Evolutionary conservation across 2,888 invertebrate species (phyloP).

Genomic region (Hemicrepidius hirtus): DNA sequence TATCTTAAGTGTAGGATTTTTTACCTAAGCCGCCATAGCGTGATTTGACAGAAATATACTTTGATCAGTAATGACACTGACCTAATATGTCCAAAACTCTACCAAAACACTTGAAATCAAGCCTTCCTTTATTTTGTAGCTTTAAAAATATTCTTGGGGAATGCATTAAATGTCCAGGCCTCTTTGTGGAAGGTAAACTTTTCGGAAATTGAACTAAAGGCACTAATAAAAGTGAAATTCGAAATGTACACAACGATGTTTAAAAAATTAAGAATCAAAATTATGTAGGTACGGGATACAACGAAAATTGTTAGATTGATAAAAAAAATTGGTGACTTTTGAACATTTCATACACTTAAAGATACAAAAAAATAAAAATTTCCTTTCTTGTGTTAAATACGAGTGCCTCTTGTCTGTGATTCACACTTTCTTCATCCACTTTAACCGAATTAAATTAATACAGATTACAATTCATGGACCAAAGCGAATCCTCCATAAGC

Average conservation of each 20-base stretch:
- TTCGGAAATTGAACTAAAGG: too few species aligned
- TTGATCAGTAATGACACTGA: too few species aligned
- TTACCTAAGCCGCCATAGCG: too few species aligned
- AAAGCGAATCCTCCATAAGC: slow-evolving; percentile 36
- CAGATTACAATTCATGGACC: slow-evolving; percentile 55
- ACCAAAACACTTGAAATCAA: too few species aligned
- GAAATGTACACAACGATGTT: too few species aligned
- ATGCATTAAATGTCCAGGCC: too few species aligned
- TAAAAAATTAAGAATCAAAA: neutral
- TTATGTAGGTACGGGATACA: neutral
- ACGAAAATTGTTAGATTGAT: neutral
- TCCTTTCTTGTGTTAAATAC: slow-evolving; percentile 43
- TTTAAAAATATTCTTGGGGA: too few species aligned
- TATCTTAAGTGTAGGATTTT: slow-evolving; percentile 23
- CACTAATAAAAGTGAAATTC: too few species aligned
- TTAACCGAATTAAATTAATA: slow-evolving; percentile 60
- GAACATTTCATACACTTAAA: slow-evolving; percentile 15
- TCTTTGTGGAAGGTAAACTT: too few species aligned
- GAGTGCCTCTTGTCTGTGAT: slow-evolving; percentile 71
- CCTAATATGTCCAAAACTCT: too few species aligned
- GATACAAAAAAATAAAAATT: slow-evolving; percentile 20
- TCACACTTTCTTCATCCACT: slow-evolving; percentile 63
- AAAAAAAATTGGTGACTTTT: neutral
- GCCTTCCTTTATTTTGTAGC: too few species aligned
- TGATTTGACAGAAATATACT: too few species aligned